Evolutionary conservation across 2,797 vertebrate species (phyloP).

Genomic region (Loris lydekkerianus): DNA sequence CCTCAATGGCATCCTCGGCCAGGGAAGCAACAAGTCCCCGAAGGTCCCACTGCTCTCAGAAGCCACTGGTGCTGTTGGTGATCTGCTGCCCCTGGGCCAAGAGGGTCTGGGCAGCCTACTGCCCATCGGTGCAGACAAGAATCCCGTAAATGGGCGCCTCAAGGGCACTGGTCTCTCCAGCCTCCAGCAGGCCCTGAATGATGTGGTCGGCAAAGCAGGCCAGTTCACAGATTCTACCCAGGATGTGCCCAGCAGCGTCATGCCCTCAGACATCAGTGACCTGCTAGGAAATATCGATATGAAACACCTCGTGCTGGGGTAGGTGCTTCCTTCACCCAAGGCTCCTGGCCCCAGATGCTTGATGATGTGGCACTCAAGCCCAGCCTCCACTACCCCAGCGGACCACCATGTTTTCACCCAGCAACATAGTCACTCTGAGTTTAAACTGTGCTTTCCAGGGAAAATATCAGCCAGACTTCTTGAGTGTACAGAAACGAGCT

Average conservation of each 20-base stretch:
- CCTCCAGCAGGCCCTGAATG: neutral
- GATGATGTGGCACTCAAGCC: neutral
- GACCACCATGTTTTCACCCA: neutral
- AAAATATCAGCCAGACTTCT: neutral
- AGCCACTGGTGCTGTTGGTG: neutral
- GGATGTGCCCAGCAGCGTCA: neutral
- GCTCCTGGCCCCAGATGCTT: neutral
- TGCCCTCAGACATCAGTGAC: neutral
- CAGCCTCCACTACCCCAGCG: neutral
- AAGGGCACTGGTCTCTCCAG: neutral
- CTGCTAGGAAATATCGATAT: neutral
- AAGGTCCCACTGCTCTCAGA: neutral
- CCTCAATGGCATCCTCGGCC: neutral
- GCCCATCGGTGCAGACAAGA: neutral
- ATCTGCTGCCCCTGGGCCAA: neutral
- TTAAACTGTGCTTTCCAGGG: neutral
- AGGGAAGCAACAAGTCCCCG: neutral
- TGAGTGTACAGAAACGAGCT: neutral
- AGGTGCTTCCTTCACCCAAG: slow-evolving; percentile 29
- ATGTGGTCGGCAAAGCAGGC: neutral
- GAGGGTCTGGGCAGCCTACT: neutral
- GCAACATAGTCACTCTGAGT: neutral
- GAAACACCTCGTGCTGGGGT: slow-evolving; percentile 27
- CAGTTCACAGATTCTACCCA: neutral
- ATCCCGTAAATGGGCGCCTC: neutral